Evolutionary conservation across 2,113 vertebrate genomes (phyloP), one percentile per base, ranked within the genome.

Genomic region (Morone saxatilis): DNA sequence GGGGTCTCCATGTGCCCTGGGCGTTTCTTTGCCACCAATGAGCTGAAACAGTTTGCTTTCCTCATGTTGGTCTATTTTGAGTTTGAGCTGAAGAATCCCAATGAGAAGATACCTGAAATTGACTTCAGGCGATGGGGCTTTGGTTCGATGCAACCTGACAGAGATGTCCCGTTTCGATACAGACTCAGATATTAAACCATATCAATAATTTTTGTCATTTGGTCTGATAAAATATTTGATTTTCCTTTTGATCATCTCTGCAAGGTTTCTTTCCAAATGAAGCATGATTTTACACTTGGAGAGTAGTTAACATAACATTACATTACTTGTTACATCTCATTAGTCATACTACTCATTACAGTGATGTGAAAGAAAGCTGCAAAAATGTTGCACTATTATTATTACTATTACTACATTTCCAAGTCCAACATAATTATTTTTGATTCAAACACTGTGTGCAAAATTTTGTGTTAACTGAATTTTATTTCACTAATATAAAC

Each of bases 21-120:
- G 0, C 92, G 98, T 1, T 99, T 97, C 91, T 97, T 99, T 0
- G 98, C 98, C 60, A 73, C 89, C 0, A 95, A 95, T 12, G 97
- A 99, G 92, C 92, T 99, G 3, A 99, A 99, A 25, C 95, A 97
- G 72, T 98, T 98, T 88, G 74, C 94, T 53, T 96, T 98, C 76
- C 87, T 99, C 68, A 95, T 99, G 96, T 17, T 99, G 61, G 88
- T 81, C 1, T 94, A 97, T 65, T 99, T 96, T 70, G 97, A 99
- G 0, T 87, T 99, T 86, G 96, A 99, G 92, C 93, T 99, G 71
- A 91, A 94, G 2, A 89, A 96, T 4, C 86, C 89, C 0, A 87
- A 96, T 10, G 93, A 91, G 20, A 88, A 95, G 22, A 90, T 96
- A 22, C 98, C 98, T 0, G 78, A 80, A 0, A 83, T 96, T 1